Percentiles rank a stretch among this genome's conserved stretches.
These are phyloP conservation scores for Gorsachius magnificus DNA, from an alignment of 2,797 vertebrate species.

Conservation along the genomic window DNA sequence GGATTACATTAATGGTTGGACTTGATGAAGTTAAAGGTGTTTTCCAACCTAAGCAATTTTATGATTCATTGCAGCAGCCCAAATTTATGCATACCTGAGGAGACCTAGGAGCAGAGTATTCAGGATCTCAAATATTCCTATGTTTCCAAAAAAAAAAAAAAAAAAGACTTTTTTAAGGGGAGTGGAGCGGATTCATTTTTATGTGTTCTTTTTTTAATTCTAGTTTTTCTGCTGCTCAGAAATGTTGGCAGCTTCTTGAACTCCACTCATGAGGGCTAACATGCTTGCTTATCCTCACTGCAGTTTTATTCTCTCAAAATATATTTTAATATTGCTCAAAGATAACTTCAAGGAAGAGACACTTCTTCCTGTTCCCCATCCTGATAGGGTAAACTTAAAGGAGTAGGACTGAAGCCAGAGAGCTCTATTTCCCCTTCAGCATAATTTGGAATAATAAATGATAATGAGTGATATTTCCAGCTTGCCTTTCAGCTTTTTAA, in stretches of 20 bases:
- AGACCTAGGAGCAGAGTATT: too few relatives aligned
- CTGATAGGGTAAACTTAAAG: not conserved
- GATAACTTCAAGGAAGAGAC: not conserved
- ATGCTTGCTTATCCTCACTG: not conserved
- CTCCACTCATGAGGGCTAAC: not conserved
- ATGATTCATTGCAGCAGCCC: too few relatives aligned
- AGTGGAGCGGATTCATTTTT: not conserved
- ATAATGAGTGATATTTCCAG: not conserved
- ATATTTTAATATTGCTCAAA: not conserved
- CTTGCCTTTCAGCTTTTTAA: not conserved
- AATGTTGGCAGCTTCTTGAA: not conserved
- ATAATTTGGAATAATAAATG: not conserved
- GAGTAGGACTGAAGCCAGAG: not conserved
- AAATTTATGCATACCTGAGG: too few relatives aligned
- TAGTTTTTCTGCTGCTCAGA: not conserved
- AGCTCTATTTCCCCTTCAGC: not conserved
- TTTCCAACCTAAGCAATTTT: not conserved
- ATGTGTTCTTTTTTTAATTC: not conserved
- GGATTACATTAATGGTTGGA: not conserved
- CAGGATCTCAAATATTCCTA: too few relatives aligned
- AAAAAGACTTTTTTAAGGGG: not conserved
- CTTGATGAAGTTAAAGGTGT: not conserved
- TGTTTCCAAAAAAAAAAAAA: too few relatives aligned
- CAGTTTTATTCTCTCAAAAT: not conserved
- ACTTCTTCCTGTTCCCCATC: not conserved